phyloP scores from a whole-genome alignment of 2,113 vertebrate genomes.

The Anthoscopus minutus region DNA sequence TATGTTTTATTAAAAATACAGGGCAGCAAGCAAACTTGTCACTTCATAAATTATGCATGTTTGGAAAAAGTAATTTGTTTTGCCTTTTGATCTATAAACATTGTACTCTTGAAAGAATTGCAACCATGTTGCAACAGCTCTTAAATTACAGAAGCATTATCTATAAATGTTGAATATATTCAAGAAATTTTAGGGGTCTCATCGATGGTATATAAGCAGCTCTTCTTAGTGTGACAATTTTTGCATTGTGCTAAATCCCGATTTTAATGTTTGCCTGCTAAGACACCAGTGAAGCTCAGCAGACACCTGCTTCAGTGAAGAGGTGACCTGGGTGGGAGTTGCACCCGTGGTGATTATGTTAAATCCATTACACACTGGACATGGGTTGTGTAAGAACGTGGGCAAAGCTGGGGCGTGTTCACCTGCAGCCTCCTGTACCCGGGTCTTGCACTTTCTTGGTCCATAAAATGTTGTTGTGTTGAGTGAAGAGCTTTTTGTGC shows the following conservation, averaged over 20 bases:
- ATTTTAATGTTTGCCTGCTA: not conserved
- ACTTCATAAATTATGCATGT: not conserved
- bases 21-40: not conserved
- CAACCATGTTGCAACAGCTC: not conserved
- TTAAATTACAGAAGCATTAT: not conserved
- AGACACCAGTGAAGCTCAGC: not conserved
- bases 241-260: not conserved
- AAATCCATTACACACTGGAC: slow-evolving; percentile 35
- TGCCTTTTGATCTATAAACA: not conserved
- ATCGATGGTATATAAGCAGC: not conserved
- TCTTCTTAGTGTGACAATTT: not conserved
- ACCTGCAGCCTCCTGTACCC: not conserved
- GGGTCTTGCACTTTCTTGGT: too few relatives aligned
- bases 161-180: not conserved
- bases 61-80: not conserved
- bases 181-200: not conserved
- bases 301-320: not conserved
- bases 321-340: slow-evolving; percentile 27
- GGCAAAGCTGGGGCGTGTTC: not conserved
- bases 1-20: not conserved
- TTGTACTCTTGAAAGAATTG: not conserved
- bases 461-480: not conserved
- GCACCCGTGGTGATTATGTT: slow-evolving; percentile 27
- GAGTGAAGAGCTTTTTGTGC: not conserved
- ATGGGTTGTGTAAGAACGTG: not conserved